These are phyloP conservation scores for Gnathochromis pfefferi DNA, from an alignment of 2,113 vertebrate genomes.

Conservation along the genomic window DNA sequence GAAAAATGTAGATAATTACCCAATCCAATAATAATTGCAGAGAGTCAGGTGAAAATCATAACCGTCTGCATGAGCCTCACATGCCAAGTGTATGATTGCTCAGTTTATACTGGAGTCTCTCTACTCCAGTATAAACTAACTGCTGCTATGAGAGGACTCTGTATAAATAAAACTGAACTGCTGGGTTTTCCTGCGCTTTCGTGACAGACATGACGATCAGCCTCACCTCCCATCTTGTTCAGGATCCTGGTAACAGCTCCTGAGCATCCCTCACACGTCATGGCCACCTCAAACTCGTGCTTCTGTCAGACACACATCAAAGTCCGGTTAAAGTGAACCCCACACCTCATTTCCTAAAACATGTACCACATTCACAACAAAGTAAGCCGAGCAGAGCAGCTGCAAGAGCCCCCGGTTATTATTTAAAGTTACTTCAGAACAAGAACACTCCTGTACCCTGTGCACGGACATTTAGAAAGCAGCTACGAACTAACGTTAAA, in stretches of 20 bases:
- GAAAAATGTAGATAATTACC: background rate
- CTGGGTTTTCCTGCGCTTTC: background rate
- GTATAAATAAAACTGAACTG: background rate
- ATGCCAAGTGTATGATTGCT: background rate
- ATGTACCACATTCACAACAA: background rate
- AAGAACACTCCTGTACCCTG: background rate
- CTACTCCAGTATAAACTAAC: background rate
- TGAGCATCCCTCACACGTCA: conserved; percentile 93
- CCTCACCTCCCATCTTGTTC: conserved; percentile 76
- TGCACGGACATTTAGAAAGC: background rate
- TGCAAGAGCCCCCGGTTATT: background rate
- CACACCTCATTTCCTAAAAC: background rate
- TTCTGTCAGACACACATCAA: conserved; percentile 72
- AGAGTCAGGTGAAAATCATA: background rate
- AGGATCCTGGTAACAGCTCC: conserved; percentile 84
- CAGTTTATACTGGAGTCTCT: background rate
- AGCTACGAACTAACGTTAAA: background rate
- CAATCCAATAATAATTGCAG: background rate
- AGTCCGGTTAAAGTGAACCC: background rate
- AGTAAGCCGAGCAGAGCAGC: background rate
- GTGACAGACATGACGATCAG: background rate
- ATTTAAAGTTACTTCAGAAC: background rate
- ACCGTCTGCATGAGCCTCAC: background rate
- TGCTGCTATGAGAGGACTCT: background rate
- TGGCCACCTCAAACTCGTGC: conserved; percentile 91